Evolutionary conservation across 2,888 invertebrate genomes (phyloP), one percentile per base, ranked within the genome.

Genomic region (Schrankia costaestrigalis): DNA sequence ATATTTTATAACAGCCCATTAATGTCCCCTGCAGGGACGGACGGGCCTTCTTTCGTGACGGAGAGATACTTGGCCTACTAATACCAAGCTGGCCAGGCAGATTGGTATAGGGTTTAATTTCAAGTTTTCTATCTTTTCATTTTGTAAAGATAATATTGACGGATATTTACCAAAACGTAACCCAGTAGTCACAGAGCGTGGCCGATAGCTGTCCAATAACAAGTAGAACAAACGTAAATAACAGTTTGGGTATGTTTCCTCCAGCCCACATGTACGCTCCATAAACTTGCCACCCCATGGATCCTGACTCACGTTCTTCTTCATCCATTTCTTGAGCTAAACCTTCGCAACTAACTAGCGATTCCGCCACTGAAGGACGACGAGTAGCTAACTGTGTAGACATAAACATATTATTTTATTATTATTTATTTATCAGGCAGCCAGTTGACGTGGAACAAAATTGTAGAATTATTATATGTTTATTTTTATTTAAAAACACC

Each of bases 181-280:
- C 90, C 89, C 94, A 95, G 57, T 91, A 94, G 65, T 95, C 95
- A 4, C 92, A 91, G 0, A 91, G 90, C 19, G 93, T 94, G 0
- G 93, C 91, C 5, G 91, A 83, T 0, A 90, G 64, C 64, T 94
- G 93, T 0, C 93, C 90, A 5, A 92, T 41, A 0, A 93, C 40
- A 19, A 93, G 90, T 0, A 93, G 71, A 0, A 90, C 14, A 0
- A 90, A 58, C 59, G 93, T 89, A 18, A 90, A 72, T 0, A 78
- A 14, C 0, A 93, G 73, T 1, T 89, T 70, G 4, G 82, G 82
- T 1, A 89, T 72, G 39, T 90, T 91, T 2, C 92, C 91, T 1
- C 90, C 81, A 0, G 91, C 89, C 6, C 84, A 76, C 39, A 93
- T 76, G 64, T 93, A 93, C 0, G 91, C 90, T 26, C 90, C 83